Evolutionary conservation across 2,113 vertebrate species (phyloP), one percentile per base, ranked within the genome.

Genomic region (Paracanthobrama guichenoti): DNA sequence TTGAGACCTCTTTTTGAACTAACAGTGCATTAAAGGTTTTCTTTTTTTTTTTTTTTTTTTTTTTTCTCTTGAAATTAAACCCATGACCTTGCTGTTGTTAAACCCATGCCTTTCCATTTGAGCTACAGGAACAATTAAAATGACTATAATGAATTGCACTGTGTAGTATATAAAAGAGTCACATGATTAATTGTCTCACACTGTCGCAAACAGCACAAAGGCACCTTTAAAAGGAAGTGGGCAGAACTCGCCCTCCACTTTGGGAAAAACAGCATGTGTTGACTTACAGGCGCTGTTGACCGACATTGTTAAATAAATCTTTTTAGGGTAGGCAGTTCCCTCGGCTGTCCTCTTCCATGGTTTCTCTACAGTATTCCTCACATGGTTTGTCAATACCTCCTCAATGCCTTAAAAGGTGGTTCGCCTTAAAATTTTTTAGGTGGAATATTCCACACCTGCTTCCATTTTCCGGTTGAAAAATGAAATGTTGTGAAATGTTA

Each of bases 361-460:
- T 44, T 71, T 69, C 76, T 79, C 59, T 66, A 46, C n/a, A 64
- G 77, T 76, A 69, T 42, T 74, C 22, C 59, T 46, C 31, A 79
- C 11, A 35, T 44, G 75, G 53, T 84, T 86, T 81, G 48, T 83
- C 81, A 35, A 57, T 59, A 57, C 26, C 39, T 13, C 39, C 50
- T 76, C 14, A 73, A 20, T 73, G 35, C 66, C 67, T 60, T 83
- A 26, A 62, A 60, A 50, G 11, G 22, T 12, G 7, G 26, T 22
- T 57, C n/a, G 35, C 42, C 42, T 55, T 76, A 35, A 55, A 60
- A 12, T 84, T 26, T 81, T 87, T 84, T 46, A 16, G 42, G 62
- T 81, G 50, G 84, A 83, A 60, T 69, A 81, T 71, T 81, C 78
- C 73, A 71, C 83, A 84, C 77, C 42, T 55, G 31, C 22, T 42